These are phyloP conservation scores for Nannoperca australis DNA, from an alignment of 2,797 vertebrate genomes.

Conservation along the genomic window DNA sequence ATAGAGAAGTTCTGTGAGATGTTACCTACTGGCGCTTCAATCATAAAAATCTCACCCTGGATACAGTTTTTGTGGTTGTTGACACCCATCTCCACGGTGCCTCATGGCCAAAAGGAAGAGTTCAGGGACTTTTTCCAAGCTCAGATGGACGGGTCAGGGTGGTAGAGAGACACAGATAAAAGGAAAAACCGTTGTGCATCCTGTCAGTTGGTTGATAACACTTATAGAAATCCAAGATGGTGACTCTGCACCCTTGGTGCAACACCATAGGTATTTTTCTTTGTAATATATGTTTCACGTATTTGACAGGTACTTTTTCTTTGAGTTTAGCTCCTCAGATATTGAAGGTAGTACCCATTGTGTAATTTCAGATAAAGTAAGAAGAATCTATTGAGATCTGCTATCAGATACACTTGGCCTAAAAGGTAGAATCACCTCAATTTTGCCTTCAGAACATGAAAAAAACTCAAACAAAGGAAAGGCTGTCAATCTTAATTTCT, in stretches of 20 bases:
- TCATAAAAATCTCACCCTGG: background rate
- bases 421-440: conserved; percentile 5
- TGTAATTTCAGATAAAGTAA: conserved; percentile 6
- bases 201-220: background rate
- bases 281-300: background rate
- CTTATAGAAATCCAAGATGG: background rate
- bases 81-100: background rate
- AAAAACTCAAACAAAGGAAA: conserved; percentile 6
- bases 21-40: background rate
- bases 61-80: background rate
- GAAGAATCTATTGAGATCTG: conserved; percentile 9
- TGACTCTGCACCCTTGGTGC: background rate
- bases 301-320: conserved; percentile 12
- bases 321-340: background rate
- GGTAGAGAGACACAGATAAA: background rate
- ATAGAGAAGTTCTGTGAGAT: background rate
- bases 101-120: background rate
- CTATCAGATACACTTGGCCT: conserved; percentile 5
- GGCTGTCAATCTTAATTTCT: conserved; percentile 30
- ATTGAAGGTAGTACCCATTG: background rate
- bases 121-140: background rate
- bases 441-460: conserved; percentile 2
- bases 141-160: background rate
- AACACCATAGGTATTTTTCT: background rate
- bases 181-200: background rate